Conservation (phyloP, 2,888 invertebrate genomes). For the Atherix ibis region DNA sequence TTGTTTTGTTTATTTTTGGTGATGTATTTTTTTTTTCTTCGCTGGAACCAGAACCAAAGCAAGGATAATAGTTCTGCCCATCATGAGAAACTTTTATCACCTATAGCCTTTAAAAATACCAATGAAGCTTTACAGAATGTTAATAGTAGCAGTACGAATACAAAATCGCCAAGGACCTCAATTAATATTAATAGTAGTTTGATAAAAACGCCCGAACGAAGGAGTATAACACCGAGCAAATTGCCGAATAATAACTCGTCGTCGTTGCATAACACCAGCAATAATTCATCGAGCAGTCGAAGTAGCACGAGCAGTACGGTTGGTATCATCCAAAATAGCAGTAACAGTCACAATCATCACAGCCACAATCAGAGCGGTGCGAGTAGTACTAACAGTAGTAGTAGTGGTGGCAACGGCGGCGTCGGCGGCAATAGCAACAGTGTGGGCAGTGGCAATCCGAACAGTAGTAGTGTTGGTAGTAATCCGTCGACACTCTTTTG, state of each 20-base stretch:
- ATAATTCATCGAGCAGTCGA: not conserved
- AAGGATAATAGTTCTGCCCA: slow-evolving; percentile 19
- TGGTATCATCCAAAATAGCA: no score
- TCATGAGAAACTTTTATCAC: slow-evolving; percentile 17
- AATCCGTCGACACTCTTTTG: slow-evolving; percentile 22
- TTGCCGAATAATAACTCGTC: not conserved
- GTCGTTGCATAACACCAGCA: not conserved
- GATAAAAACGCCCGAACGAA: slow-evolving; percentile 1
- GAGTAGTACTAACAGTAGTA: no score
- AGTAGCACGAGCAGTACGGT: not conserved
- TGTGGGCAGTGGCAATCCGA: no score
- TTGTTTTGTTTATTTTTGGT: no score
- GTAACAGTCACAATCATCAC: no score
- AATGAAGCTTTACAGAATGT: slow-evolving; percentile 5
- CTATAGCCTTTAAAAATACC: slow-evolving; percentile 16
- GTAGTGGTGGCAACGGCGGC: no score
- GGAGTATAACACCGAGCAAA: not conserved
- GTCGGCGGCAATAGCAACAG: no score
- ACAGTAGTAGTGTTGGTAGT: no score
- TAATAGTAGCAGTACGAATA: slow-evolving; percentile 4
- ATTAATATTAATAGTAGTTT: slow-evolving; percentile 2
- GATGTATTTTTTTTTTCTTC: no score
- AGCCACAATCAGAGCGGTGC: no score
- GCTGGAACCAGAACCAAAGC: no score
- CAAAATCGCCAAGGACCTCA: no score